Base-by-base conservation (phyloP, 2,888 invertebrate genomes). In the Steinernema scapterisci region DNA sequence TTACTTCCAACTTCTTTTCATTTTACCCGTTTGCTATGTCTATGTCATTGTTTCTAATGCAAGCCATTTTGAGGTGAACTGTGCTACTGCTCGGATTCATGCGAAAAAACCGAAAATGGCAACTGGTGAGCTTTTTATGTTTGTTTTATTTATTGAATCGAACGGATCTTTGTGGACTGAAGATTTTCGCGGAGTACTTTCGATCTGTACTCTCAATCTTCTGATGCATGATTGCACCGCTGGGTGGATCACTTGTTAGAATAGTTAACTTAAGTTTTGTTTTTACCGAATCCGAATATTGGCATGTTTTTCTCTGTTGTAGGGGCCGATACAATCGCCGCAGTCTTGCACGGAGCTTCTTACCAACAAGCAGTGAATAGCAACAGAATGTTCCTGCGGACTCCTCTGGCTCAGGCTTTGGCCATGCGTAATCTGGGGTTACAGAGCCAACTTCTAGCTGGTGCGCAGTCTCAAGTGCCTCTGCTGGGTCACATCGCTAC, bases 51-150 rank as follows among this genome's bases (percentile, higher is more conserved):
- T 63, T 63, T 63, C 63, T 63, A 63, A 63, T 83, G 51, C 72
- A 43, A 46, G 52, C 52, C 38, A 48, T 46, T 48, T 56, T 81
- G 79, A 82, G 96, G 96, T 97, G 89, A 97, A 97, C 92, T 97
- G 97, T 91, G 97, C 97, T 86, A 97, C 97, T 87, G 97, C 97
- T 88, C 92, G 97, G 91, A 96, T 97, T 90, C 97, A 97, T 92
- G 97, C 97, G 89, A 96, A 95, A 92, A 97, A 97, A 91, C 93
- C 94, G 9, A 84, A 84, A 71, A 72, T 80, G 23, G 70, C 79
- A 23, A 75, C 81, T 74, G 82, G 82, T 80, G 45, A 31, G 75
- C 70, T 31, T 79, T 71, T 70, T 43, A 54, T 31, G 31, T 72
- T 25, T 56, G 51, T 73, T 75, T 52, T 75, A 63, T 63, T 52